phyloP scores from a whole-genome alignment of 1,140 invertebrate species.

The Drosophila lini region DNA sequence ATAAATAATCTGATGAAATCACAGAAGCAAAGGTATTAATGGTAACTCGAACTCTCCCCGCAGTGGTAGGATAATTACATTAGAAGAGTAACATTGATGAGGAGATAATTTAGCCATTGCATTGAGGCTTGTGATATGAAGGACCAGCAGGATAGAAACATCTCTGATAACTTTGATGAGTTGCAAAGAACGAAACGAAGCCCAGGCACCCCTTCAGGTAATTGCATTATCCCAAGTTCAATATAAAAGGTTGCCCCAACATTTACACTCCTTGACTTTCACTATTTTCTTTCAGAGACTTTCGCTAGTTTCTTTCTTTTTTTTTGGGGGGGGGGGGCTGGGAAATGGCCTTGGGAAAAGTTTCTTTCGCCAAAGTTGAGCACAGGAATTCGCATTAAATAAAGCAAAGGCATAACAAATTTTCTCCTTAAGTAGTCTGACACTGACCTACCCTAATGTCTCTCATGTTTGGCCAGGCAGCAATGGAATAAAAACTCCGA shows the following conservation, averaged over 20 bases:
- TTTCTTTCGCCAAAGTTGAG: slow-evolving; percentile 68
- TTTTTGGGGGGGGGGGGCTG: background rate
- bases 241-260: slow-evolving; percentile 2
- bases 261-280: slow-evolving; percentile 36
- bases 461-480: slow-evolving; percentile 67
- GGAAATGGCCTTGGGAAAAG: slow-evolving; percentile 55
- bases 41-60: background rate
- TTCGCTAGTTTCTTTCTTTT: slow-evolving; percentile 51
- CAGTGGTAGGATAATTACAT: background rate
- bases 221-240: slow-evolving; percentile 38
- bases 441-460: slow-evolving; percentile 77
- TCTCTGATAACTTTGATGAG: slow-evolving; percentile 11
- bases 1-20: background rate
- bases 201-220: slow-evolving; percentile 5
- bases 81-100: background rate
- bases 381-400: slow-evolving; percentile 60
- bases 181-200: background rate
- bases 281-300: slow-evolving; percentile 40
- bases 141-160: too few relatives aligned
- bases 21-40: background rate
- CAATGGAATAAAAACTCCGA: slow-evolving; percentile 77
- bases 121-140: background rate
- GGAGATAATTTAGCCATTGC: background rate
- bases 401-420: slow-evolving; percentile 56
- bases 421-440: slow-evolving; percentile 66